phyloP scores from a whole-genome alignment of 30 jellyfish, hydroid and myxozoan species.

The Aurelia coerulea region DNA sequence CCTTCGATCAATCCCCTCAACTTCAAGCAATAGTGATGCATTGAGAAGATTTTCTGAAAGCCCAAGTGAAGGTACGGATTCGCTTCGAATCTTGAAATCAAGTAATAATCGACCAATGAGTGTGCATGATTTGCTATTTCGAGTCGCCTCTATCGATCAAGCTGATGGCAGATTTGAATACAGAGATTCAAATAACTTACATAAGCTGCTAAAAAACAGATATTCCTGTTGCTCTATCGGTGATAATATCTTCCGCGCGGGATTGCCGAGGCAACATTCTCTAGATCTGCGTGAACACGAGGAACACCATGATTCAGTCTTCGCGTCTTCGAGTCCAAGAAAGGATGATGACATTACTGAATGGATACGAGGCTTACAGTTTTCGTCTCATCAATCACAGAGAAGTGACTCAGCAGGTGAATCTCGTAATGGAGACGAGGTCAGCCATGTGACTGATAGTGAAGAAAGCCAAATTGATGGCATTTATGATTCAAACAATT shows the following conservation, averaged over 20 bases:
- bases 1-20: constrained; percentile 63
- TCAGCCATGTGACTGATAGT: neutral
- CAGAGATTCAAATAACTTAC: constrained; percentile 16
- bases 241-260: neutral
- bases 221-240: constrained; percentile 41
- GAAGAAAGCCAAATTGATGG: neutral
- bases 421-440: neutral
- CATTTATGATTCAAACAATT: neutral
- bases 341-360: constrained; percentile 70
- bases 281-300: constrained; percentile 15
- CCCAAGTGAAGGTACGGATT: constrained; percentile 12
- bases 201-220: constrained; percentile 47
- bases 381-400: constrained; percentile 9
- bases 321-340: constrained; percentile 68
- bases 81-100: constrained; percentile 26
- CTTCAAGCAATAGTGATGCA: constrained; percentile 1
- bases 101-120: constrained; percentile 69
- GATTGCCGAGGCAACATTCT: neutral
- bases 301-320: constrained; percentile 10
- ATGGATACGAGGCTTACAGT: constrained; percentile 74
- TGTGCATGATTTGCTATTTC: constrained; percentile 50
- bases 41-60: constrained; percentile 1
- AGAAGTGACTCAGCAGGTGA: neutral
- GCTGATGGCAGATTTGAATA: constrained; percentile 5
- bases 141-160: constrained; percentile 39